A percentile compares a stretch with the other conserved stretches of the same genome.
These are phyloP conservation scores for Lota lota DNA, from an alignment of 2,113 vertebrate species.

Conservation along the genomic window DNA sequence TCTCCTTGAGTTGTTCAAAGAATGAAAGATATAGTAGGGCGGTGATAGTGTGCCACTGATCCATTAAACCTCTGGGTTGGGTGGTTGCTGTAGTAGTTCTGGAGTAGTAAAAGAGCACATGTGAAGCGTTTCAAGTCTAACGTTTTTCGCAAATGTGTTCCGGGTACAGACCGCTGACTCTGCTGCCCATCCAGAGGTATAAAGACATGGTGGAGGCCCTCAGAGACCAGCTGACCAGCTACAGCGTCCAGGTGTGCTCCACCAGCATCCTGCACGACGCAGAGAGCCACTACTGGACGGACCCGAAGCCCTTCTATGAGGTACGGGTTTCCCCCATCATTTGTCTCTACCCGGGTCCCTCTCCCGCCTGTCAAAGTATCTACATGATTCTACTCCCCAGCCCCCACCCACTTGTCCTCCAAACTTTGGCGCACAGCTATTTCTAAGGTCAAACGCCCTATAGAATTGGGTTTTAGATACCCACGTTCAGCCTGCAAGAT, in stretches of 20 bases:
- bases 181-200: conserved; percentile 83
- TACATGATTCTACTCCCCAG: background rate
- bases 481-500: no score
- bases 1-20: no score
- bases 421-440: no score
- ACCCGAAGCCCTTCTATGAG: conserved; percentile 94
- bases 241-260: conserved; percentile 86
- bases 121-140: no score
- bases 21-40: no score
- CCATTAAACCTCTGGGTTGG: background rate
- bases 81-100: background rate
- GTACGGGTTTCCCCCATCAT: conserved; percentile 56
- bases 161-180: conserved; percentile 78
- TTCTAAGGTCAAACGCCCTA: no score
- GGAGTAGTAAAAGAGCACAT: background rate
- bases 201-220: conserved; percentile 80
- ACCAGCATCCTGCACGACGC: conserved; percentile 90
- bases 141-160: background rate
- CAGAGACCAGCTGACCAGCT: conserved; percentile 83
- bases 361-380: background rate
- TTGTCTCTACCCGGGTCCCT: background rate
- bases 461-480: no score
- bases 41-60: background rate
- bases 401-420: background rate
- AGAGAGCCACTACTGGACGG: conserved; percentile 92